Evolutionary conservation across 2,113 vertebrate genomes (phyloP).

Genomic region (Micromys minutus): DNA sequence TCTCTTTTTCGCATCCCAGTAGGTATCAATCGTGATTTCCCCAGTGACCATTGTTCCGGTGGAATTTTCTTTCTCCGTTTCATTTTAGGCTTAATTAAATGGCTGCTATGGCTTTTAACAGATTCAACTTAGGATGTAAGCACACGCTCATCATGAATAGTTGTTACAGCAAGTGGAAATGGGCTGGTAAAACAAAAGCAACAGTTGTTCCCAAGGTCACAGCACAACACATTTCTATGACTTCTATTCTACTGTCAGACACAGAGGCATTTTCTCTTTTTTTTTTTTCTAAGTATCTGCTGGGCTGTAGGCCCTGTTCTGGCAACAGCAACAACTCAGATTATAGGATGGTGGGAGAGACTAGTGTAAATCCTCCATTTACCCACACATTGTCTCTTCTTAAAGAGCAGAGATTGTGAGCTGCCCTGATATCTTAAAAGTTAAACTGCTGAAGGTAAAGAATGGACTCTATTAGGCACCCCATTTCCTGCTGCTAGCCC

Average conservation of each 20-base stretch:
- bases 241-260: not conserved
- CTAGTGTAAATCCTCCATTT: no score
- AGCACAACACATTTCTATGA: not conserved
- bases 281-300: not conserved
- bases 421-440: no score
- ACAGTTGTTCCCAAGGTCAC: rapidly evolving
- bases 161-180: constrained; percentile 16
- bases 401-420: no score
- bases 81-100: constrained; percentile 21
- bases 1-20: not conserved
- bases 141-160: not conserved
- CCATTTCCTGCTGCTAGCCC: no score
- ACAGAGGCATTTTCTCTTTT: not conserved
- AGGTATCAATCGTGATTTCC: constrained; percentile 19
- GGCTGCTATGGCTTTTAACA: not conserved
- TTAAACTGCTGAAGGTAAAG: no score
- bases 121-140: not conserved
- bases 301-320: not conserved
- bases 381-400: no score
- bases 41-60: not conserved
- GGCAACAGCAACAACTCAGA: no score
- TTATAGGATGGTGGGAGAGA: no score
- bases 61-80: constrained; percentile 31
- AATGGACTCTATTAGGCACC: no score
- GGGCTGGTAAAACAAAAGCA: not conserved